phyloP scores from a whole-genome alignment of 2,797 vertebrate species.

The Emys orbicularis region DNA sequence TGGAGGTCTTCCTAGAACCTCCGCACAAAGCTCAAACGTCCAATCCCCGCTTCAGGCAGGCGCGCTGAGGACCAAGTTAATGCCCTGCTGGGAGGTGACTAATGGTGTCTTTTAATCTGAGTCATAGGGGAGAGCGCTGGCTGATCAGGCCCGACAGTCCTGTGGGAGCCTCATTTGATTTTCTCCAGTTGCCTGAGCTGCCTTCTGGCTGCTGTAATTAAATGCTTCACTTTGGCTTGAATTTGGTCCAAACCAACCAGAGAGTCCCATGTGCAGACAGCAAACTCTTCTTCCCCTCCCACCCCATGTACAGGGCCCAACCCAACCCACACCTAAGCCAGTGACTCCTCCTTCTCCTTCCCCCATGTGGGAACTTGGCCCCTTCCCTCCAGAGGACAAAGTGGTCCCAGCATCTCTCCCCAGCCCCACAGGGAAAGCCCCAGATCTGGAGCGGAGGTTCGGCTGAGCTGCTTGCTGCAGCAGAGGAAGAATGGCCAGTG shows the following conservation, averaged over 20 bases:
- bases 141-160: slow-evolving; percentile 50
- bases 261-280: not conserved
- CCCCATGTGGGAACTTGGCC: not conserved
- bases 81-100: not conserved
- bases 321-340: not conserved
- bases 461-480: no score
- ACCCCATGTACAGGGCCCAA: not conserved
- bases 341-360: not conserved
- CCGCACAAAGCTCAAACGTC: not conserved
- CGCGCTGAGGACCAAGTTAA: not conserved
- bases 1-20: not conserved
- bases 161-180: slow-evolving; percentile 77
- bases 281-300: not conserved
- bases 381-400: not conserved
- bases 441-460: not conserved
- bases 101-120: slow-evolving; percentile 3
- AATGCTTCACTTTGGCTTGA: slow-evolving; percentile 76
- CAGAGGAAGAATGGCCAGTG: no score
- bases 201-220: slow-evolving; percentile 77
- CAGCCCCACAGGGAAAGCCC: no score
- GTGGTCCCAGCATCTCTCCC: not conserved
- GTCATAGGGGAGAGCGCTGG: not conserved
- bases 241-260: slow-evolving; percentile 69
- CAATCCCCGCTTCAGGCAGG: not conserved
- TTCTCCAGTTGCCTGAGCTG: slow-evolving; percentile 72